Base-by-base conservation (phyloP, 2,113 vertebrate genomes). In the Melanocharis versteri region DNA sequence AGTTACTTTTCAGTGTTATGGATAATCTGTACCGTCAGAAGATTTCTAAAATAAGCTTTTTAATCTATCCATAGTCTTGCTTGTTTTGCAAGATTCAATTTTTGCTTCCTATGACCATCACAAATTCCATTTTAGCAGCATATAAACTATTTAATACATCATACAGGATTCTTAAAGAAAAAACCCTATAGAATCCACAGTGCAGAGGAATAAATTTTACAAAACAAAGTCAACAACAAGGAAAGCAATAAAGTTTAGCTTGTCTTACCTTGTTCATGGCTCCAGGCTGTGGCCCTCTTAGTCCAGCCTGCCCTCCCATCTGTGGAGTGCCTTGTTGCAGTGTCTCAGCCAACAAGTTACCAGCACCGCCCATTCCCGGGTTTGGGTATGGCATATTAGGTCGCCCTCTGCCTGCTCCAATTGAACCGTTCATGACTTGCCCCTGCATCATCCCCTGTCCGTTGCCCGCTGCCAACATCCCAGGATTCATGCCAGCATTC, bases 351-450 rank as follows among this genome's bases (percentile, higher is more conserved):
- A 99, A 84, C 92, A 99, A 93, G 94, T 98, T 99, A 87, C 98
- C 98, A 95, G 98, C 98, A 94, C 83, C 98, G 44, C 98, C 98
- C 98, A 99, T 98, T 70, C 98, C 98, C 2, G 98, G 97, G 91
- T 98, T 99, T 66, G 98, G 97, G 94, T 99, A 99, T 0, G 98
- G 98, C 98, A 99, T 98, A 33, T 97, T 98, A 13, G 98, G 97
- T 81, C 98, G 93, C 15, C 98, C 98, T 78, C 98, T 99, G 96
- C 99, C 98, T 65, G 99, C 94, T 97, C 98, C 98, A 95, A 98
- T 98, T 1, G 99, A 99, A 93, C 99, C 99, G 35, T 99, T 99
- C 98, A 99, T 98, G 96, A 99, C 98, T 97, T 99, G 98, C 93
- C 97, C 98, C 89, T 98, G 98, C 98, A 99, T 98, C 97, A 99